Evolutionary conservation across 2,888 invertebrate species (phyloP).

Genomic region (Synergus japonicus): DNA sequence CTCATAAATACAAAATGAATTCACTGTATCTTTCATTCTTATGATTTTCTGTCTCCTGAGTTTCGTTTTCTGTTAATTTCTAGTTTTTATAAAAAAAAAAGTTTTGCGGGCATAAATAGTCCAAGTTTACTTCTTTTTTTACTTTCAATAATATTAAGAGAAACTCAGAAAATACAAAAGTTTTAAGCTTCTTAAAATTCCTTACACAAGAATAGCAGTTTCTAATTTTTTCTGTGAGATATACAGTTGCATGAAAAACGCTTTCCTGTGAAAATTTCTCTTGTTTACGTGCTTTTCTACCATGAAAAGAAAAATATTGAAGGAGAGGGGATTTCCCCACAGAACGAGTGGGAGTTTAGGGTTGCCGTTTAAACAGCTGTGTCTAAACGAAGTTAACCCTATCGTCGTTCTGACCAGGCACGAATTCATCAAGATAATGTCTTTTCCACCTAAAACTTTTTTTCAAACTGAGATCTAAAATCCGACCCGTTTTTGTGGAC

Average conservation of each 20-base stretch:
- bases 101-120: too few species aligned
- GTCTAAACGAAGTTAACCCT: slow-evolving; percentile 61
- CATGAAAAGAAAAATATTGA: slow-evolving; percentile 35
- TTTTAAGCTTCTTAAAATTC: not conserved
- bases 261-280: slow-evolving; percentile 41
- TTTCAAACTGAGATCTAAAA: not conserved
- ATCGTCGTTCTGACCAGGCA: slow-evolving; percentile 46
- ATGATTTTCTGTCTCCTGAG: too few species aligned
- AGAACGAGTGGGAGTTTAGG: slow-evolving; percentile 53
- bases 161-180: not conserved
- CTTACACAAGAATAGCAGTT: not conserved
- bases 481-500: not conserved
- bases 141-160: not conserved
- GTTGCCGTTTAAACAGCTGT: slow-evolving; percentile 69
- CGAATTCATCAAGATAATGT: slow-evolving; percentile 64
- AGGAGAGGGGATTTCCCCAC: slow-evolving; percentile 18
- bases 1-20: too few species aligned
- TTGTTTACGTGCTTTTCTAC: slow-evolving; percentile 32
- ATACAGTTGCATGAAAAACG: slow-evolving; percentile 11
- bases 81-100: too few species aligned
- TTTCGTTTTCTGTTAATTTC: too few species aligned
- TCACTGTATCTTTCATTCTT: too few species aligned
- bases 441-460: slow-evolving; percentile 47
- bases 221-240: not conserved
- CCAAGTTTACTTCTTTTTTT: too few species aligned